phyloP scores from a whole-genome alignment of 1,140 invertebrate genomes.

The Asobara japonica region DNA sequence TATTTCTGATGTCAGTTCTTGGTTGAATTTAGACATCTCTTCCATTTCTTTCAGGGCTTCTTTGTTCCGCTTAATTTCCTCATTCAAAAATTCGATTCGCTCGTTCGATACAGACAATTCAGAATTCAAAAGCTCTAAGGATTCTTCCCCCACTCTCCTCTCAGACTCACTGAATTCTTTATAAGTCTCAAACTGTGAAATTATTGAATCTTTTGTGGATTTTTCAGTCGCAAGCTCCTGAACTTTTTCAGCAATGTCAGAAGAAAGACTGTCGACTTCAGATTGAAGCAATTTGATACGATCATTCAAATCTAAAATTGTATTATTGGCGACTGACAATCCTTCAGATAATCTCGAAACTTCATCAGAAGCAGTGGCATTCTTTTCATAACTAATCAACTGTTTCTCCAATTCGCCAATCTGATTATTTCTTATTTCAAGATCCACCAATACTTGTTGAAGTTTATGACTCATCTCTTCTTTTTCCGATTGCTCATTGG shows the following conservation, averaged over 20 bases:
- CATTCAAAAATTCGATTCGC: conserved; percentile 35
- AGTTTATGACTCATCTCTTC: conserved; percentile 51
- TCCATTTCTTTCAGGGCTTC: conserved; percentile 10
- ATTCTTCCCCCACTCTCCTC: neutral
- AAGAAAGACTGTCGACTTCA: neutral
- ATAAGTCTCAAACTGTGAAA: neutral
- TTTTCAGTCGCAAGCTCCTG: neutral
- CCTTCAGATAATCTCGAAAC: neutral
- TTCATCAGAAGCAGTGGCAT: neutral
- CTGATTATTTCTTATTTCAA: conserved; percentile 28
- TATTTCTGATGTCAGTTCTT: neutral
- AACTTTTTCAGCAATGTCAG: neutral
- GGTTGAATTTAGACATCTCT: neutral
- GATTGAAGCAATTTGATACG: neutral
- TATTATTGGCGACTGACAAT: neutral
- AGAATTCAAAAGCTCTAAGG: conserved; percentile 35
- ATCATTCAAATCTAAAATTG: neutral
- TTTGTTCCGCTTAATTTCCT: conserved; percentile 44
- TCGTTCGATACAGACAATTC: conserved; percentile 39
- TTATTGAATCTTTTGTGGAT: neutral
- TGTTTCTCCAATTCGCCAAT: conserved; percentile 14
- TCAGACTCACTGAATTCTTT: neutral
- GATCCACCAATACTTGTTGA: conserved; percentile 40
- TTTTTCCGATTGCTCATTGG: conserved; percentile 54
- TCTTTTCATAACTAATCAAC: neutral